Evolutionary conservation across 2,113 vertebrate species (phyloP).

Genomic region (Grus americana): DNA sequence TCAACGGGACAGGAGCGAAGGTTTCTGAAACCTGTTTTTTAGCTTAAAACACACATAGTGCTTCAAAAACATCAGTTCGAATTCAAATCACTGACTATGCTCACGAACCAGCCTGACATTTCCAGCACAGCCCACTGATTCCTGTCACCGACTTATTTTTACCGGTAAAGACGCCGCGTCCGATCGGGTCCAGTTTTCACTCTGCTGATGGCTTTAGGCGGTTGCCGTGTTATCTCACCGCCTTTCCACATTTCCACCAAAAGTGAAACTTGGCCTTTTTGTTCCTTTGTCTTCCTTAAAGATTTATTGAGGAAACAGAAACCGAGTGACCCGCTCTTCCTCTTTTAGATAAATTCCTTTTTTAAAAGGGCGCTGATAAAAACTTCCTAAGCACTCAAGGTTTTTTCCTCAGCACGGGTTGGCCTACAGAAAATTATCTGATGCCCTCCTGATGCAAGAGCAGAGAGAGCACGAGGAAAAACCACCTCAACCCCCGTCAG

Average conservation of each 20-base stretch:
- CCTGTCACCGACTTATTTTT: neutral
- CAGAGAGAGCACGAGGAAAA: too few species aligned
- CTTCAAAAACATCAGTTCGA: neutral
- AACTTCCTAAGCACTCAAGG: neutral
- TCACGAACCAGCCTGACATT: neutral
- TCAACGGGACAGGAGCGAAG: rapidly evolving
- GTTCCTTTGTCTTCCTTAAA: neutral
- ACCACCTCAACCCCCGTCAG: too few species aligned
- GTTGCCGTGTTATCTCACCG: rapidly evolving
- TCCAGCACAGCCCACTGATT: neutral
- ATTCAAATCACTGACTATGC: neutral
- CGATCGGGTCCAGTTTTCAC: rapidly evolving
- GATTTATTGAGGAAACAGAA: neutral
- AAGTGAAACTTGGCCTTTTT: neutral
- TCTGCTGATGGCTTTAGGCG: neutral
- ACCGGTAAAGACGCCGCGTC: rapidly evolving
- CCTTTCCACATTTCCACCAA: neutral
- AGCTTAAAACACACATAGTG: neutral
- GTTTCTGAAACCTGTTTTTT: neutral
- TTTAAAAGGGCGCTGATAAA: neutral
- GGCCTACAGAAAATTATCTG: rapidly evolving
- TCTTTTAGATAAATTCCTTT: neutral
- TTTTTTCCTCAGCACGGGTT: neutral
- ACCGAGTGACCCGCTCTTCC: neutral
- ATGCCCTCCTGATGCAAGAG: neutral